Evolutionary conservation across 1,140 invertebrate species (phyloP).

Genomic region (Ostrea denselamellosa): DNA sequence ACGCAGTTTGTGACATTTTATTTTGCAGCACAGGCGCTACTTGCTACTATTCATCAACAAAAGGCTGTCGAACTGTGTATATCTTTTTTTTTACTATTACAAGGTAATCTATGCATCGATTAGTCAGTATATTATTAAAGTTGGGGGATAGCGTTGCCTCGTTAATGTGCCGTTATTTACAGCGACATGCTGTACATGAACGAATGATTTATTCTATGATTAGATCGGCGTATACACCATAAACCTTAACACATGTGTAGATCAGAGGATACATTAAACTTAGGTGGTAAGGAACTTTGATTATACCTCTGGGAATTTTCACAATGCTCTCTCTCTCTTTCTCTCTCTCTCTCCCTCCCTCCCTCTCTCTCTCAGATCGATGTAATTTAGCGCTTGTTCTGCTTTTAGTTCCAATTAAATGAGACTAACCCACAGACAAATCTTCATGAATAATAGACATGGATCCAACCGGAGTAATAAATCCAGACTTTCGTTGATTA

Average conservation of each 20-base stretch:
- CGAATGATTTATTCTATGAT: conserved; percentile 19
- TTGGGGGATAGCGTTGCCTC: neutral
- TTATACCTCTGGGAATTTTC: neutral
- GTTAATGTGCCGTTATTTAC: neutral
- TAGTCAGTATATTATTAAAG: neutral
- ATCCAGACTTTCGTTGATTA: neutral
- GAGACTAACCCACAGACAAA: neutral
- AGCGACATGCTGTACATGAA: neutral
- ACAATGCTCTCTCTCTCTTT: neutral
- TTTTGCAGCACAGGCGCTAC: neutral
- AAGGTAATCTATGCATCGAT: conserved; percentile 26
- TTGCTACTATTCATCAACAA: neutral
- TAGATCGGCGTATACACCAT: conserved; percentile 2
- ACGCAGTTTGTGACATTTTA: conserved; percentile 9
- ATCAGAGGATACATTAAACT: conserved; percentile 19
- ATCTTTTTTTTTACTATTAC: neutral
- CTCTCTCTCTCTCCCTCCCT: neutral
- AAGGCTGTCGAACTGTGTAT: neutral
- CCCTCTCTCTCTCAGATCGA: neutral
- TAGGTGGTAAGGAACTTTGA: neutral
- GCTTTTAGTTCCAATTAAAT: neutral
- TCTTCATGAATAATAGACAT: neutral
- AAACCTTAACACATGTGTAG: conserved; percentile 17
- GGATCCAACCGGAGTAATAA: neutral
- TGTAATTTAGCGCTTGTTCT: no score